Base-by-base conservation (phyloP, 1,140 invertebrate species). In the Bombus confusus region DNA sequence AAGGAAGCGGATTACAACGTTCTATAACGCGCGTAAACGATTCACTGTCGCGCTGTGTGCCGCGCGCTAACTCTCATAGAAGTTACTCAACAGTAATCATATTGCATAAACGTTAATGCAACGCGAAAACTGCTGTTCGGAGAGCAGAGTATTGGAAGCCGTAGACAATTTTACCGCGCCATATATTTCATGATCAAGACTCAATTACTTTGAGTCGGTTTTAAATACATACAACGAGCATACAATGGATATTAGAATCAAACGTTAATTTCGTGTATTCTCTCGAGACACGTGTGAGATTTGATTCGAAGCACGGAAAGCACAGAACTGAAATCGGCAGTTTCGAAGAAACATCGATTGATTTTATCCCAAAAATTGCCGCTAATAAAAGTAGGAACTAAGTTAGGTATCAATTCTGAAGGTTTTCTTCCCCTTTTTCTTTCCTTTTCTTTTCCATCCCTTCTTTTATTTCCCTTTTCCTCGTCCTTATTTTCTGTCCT, bases 1-100 rank as follows among this genome's bases (percentile, higher is more conserved):
- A 66, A 68, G 74, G 34, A 68, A 77, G n/a, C 62, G 73, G 59
- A 83, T 83, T 77, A 77, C 76, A 83, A 83, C 41, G 80, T 37
- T 47, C 28, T 64, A 75, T 75, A 66, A 83, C 72, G 18, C 18
- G 43, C 34, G 34, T 68, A 68, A 83, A 77, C 62, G 73, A 83
- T 52, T 66, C 81, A 68, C 41, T 25, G 43, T 25, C 31, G 22
- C 47, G 52, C 34, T 25, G 52, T 52, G 10, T 22, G 18, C 22
- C 12, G 31, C 15, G 8, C 41, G 77, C 39, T 80, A 80, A 68
- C 77, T 75, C n/a, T 47, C 47, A 22, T 12, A 15, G 2, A 82
- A 74, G n/a, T 64, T 52, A 52, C 18, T 77, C 62, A 39, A 68
- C 80, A 52, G 75, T 77, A 52, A 83, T 43, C 62, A 47, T 75